phyloP scores from a whole-genome alignment of 1,140 invertebrate genomes.

The Trigoniulus corallinus region DNA sequence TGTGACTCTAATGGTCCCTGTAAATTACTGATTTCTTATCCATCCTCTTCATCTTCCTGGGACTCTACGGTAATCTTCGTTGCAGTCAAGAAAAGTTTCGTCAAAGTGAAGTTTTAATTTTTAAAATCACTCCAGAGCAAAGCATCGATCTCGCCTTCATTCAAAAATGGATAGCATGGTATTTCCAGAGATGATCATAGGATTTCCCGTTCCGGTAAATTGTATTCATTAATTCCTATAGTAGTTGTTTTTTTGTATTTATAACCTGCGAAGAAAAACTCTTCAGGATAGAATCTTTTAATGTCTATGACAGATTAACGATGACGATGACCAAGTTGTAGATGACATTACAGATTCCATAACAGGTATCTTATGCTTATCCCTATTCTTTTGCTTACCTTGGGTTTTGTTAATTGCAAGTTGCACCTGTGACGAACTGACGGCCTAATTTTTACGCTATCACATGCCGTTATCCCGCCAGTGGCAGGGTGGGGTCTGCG shows the following conservation, averaged over 20 bases:
- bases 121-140: background rate
- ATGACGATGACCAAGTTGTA: background rate
- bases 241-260: background rate
- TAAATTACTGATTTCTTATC: background rate
- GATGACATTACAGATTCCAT: background rate
- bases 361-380: no score
- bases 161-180: constrained; percentile 34
- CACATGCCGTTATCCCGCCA: no score
- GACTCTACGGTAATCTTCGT: no score
- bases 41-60: no score
- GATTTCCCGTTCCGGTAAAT: constrained; percentile 29
- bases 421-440: no score
- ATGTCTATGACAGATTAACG: background rate
- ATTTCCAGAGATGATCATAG: constrained; percentile 44
- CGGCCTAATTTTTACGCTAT: no score
- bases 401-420: no score
- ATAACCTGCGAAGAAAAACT: no score
- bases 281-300: no score
- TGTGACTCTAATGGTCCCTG: no score
- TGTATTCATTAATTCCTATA: background rate
- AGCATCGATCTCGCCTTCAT: background rate
- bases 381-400: no score
- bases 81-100: background rate
- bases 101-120: background rate
- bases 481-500: no score